Conservation (phyloP, 2,797 vertebrate species). For the Parauchenoglanis punctatus region DNA sequence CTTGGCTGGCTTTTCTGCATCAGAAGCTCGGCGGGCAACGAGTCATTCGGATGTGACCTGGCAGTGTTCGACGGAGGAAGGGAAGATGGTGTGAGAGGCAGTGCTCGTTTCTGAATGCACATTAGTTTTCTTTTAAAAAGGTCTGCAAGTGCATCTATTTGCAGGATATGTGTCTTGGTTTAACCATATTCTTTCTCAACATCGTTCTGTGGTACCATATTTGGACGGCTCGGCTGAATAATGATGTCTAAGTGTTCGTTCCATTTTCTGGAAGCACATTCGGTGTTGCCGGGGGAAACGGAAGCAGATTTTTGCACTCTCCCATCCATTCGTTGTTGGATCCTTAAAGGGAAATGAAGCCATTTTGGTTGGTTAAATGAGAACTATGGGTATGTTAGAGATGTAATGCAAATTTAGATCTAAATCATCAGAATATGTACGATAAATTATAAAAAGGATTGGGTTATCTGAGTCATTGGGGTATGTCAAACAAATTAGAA, state of each 20-base stretch:
- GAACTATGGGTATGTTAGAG: neutral
- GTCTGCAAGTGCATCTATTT: neutral
- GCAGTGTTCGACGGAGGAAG: constrained; percentile 37
- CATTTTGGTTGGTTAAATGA: constrained; percentile 31
- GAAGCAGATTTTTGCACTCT: constrained; percentile 44
- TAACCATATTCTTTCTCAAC: neutral
- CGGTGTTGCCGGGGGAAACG: constrained; percentile 54
- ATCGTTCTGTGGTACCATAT: too few relatives aligned
- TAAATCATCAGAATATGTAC: neutral
- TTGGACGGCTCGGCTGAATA: neutral
- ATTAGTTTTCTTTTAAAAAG: neutral
- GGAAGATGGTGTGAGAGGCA: constrained; percentile 22
- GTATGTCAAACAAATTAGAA: neutral
- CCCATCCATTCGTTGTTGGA: constrained; percentile 16
- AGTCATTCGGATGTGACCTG: constrained; percentile 49
- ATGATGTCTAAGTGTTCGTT: constrained; percentile 22
- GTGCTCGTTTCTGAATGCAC: neutral
- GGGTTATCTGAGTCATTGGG: neutral
- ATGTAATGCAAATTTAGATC: neutral
- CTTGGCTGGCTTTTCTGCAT: constrained; percentile 41
- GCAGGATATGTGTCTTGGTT: neutral
- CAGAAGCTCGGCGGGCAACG: constrained; percentile 29
- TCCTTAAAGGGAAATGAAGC: constrained; percentile 21
- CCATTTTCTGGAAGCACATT: constrained; percentile 13
- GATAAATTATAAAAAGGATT: neutral